A percentile compares a stretch with the other conserved stretches of the same genome.
phyloP scores from a whole-genome alignment of 1,140 invertebrate species.

The Venturia canescens region DNA sequence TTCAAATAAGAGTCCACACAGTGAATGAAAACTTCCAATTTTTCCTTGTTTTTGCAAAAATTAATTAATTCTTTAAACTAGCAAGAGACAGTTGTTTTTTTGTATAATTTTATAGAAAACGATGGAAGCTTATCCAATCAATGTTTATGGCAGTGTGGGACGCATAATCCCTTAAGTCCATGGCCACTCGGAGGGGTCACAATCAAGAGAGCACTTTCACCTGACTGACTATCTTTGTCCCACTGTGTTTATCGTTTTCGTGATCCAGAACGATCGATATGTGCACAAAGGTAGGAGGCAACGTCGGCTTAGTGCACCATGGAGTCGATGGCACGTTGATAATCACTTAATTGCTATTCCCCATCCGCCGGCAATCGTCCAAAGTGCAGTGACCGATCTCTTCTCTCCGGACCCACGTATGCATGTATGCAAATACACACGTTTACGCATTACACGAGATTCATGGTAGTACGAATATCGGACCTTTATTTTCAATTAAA shows the following conservation, averaged over 20 bases:
- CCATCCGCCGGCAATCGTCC: constrained; percentile 16
- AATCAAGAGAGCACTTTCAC: neutral
- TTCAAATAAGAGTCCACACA: no score
- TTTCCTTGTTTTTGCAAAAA: no score
- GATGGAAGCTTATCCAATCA: neutral
- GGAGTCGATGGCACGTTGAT: constrained; percentile 29
- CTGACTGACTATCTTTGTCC: neutral
- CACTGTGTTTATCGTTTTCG: neutral
- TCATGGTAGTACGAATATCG: neutral
- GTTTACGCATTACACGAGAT: constrained; percentile 8
- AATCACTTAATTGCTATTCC: constrained; percentile 33
- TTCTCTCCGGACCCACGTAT: neutral
- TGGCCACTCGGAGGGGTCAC: neutral
- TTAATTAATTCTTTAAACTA: no score
- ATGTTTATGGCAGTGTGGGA: neutral
- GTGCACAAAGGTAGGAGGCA: neutral
- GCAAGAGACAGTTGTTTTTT: no score
- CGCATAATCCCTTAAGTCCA: constrained; percentile 21
- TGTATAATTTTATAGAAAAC: neutral
- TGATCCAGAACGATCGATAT: constrained; percentile 25
- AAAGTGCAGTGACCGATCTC: constrained; percentile 17
- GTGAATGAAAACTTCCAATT: no score
- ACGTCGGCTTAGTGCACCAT: constrained; percentile 12
- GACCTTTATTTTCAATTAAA: no score
- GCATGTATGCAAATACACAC: neutral